Base-by-base conservation (phyloP, 1,140 invertebrate genomes). In the Trichonephila inaurata region DNA sequence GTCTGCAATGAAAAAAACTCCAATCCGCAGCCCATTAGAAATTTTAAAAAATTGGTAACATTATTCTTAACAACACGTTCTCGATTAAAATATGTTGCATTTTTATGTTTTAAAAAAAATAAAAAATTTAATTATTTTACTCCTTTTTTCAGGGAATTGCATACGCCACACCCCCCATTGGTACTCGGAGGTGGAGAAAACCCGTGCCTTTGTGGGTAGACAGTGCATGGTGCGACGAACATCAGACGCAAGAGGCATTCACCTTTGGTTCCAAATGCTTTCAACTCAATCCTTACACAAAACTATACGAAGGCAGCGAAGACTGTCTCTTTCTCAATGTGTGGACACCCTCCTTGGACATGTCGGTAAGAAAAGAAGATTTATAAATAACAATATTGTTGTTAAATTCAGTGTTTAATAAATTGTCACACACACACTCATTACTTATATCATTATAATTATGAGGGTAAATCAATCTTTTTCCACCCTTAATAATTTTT, bases 271-370 rank as follows among this genome's bases (percentile, higher is more conserved):
- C 94, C 19, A n/a, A n/a, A n/a, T 95, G 95, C 81, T 92, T 93
- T 51, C 95, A 95, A 85, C 69, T 95, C 6, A 95, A n/a, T n/a
- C n/a, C n/a, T 40, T 94, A 94, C 77, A 94, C 88, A 61, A 94
- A 95, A 77, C n/a, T 94, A 10, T 94, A 91, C n/a, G n/a, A 94
- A 87, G 94, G 94, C 7, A 93, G 98, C 95, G 99, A 99, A 96
- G 98, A 99, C 95, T n/a, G n/a, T n/a, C 97, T 99, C 0, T 99
- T 99, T 95, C 96, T 99, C 66, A 99, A n/a, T n/a, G n/a, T 99
- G 64, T 99, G 97, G 96, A 97, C 98, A 44, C 99, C 99, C 51
- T 97, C 91, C 24, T 51, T 95, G 10, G 94, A 94, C 60, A 60
- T 72, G 0, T n/a, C 58, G 81, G 94, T 95, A 86, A 92, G 94